phyloP scores from a whole-genome alignment of 2,113 vertebrate genomes.

The Syngnathus typhle region DNA sequence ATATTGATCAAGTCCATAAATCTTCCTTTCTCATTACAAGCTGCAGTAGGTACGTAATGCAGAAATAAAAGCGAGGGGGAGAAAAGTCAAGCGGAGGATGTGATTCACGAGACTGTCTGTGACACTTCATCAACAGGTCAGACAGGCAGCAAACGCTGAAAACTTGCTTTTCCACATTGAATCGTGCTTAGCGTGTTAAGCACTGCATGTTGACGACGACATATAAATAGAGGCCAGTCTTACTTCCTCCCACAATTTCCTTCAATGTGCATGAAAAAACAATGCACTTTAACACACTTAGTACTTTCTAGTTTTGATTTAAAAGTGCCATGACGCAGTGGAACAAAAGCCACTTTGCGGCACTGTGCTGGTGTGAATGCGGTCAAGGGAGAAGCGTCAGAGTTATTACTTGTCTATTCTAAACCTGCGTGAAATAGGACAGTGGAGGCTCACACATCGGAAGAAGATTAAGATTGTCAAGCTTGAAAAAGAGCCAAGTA shows the following conservation, averaged over 20 bases:
- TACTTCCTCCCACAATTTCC: neutral
- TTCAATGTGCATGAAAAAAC: neutral
- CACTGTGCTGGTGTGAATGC: neutral
- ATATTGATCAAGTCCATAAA: slow-evolving; percentile 49
- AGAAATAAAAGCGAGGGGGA: slow-evolving; percentile 25
- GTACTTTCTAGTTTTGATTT: neutral
- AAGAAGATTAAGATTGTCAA: slow-evolving; percentile 40
- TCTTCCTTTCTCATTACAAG: slow-evolving; percentile 51
- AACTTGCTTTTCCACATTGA: slow-evolving; percentile 3
- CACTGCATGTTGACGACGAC: neutral
- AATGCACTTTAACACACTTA: neutral
- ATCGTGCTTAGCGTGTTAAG: neutral
- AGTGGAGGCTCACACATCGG: slow-evolving; percentile 15
- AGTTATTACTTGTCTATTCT: slow-evolving; percentile 26
- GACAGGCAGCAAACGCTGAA: slow-evolving; percentile 14
- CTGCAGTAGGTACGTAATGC: slow-evolving; percentile 27
- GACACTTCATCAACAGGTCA: slow-evolving; percentile 25
- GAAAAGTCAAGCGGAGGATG: slow-evolving; percentile 7
- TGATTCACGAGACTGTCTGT: slow-evolving; percentile 21
- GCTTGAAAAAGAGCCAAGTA: slow-evolving; percentile 7
- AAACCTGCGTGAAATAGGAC: slow-evolving; percentile 30
- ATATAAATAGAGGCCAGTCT: neutral
- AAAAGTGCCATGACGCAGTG: neutral
- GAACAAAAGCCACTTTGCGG: neutral
- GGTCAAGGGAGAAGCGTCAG: neutral